Evolutionary conservation across 1,140 invertebrate genomes (phyloP).

Genomic region (Adelges cooleyi): DNA sequence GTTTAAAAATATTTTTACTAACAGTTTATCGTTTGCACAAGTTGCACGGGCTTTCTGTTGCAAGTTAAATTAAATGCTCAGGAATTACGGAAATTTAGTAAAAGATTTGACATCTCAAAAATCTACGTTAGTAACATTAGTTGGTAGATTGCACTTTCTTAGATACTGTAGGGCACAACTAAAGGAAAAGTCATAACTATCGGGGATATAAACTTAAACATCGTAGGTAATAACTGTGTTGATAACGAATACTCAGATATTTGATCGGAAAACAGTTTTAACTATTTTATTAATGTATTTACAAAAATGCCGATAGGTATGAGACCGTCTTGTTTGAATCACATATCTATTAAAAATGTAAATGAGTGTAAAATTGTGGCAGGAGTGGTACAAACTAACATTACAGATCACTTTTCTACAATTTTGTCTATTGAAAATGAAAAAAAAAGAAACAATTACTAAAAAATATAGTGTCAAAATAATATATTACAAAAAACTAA

Average conservation of each 20-base stretch:
- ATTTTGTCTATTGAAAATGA: background rate
- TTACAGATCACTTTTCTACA: background rate
- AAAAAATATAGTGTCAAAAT: background rate
- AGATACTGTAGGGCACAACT: too few relatives aligned
- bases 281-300: background rate
- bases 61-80: too few relatives aligned
- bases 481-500: background rate
- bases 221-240: background rate
- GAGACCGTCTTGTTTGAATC: background rate
- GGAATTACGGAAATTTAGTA: too few relatives aligned
- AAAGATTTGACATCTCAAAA: too few relatives aligned
- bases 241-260: background rate
- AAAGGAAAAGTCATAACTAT: too few relatives aligned
- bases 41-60: too few relatives aligned
- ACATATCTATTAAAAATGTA: conserved; percentile 1
- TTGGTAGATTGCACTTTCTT: too few relatives aligned
- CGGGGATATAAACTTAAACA: background rate
- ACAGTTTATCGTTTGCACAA: too few relatives aligned
- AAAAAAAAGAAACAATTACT: background rate
- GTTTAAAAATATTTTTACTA: too few relatives aligned
- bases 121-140: too few relatives aligned
- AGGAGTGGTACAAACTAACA: background rate
- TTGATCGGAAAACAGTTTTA: too few relatives aligned
- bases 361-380: background rate
- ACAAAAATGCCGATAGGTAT: background rate